phyloP scores from a whole-genome alignment of 2,888 invertebrate genomes.

The Perdita meconis region DNA sequence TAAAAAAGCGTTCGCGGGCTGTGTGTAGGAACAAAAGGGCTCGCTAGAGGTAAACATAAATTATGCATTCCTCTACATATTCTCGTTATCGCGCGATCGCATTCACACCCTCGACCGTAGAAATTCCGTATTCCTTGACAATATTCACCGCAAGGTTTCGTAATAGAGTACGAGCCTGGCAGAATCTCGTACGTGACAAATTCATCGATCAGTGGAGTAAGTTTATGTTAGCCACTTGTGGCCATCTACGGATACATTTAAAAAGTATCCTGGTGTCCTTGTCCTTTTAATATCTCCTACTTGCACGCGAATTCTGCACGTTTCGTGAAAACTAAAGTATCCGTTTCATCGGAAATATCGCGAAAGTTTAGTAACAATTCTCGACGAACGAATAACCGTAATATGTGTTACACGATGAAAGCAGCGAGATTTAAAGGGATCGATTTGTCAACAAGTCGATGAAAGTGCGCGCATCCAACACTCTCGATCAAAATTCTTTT shows the following conservation, averaged over 20 bases:
- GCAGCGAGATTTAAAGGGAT: slow-evolving; percentile 71
- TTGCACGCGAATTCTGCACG: not conserved
- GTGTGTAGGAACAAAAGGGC: slow-evolving; percentile 78
- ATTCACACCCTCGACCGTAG: not conserved
- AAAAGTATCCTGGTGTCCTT: slow-evolving; percentile 65
- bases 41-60: slow-evolving; percentile 79
- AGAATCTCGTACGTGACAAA: slow-evolving; percentile 67
- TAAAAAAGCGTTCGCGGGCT: slow-evolving; percentile 76
- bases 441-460: slow-evolving; percentile 75
- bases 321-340: not conserved
- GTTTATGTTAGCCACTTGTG: slow-evolving; percentile 81
- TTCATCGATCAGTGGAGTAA: slow-evolving; percentile 78
- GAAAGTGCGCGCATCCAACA: slow-evolving; percentile 64
- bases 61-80: slow-evolving; percentile 40
- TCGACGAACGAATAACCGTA: slow-evolving; percentile 15
- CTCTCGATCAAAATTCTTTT: slow-evolving; percentile 47
- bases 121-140: not conserved
- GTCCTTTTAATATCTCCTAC: slow-evolving; percentile 42
- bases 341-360: not conserved
- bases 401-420: slow-evolving; percentile 32
- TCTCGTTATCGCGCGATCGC: not conserved
- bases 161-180: slow-evolving; percentile 41
- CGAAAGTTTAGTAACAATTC: not conserved
- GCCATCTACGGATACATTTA: slow-evolving; percentile 76
- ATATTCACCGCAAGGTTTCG: slow-evolving; percentile 12